Evolutionary conservation across 2,113 vertebrate species (phyloP).

Genomic region (Elaphurus davidianus): DNA sequence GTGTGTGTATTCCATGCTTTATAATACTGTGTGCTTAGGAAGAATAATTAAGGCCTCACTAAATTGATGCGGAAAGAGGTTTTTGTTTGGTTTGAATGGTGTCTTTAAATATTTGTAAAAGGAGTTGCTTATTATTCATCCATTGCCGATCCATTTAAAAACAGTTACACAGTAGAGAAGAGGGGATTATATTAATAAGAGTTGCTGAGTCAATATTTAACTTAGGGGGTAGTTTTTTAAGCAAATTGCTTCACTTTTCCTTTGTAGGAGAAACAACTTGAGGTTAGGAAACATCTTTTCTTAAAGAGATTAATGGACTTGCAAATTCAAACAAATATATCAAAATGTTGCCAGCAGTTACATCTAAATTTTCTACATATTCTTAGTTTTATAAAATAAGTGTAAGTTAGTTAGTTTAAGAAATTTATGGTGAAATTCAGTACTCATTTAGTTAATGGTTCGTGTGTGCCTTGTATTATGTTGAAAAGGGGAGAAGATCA

Average conservation of each 20-base stretch:
- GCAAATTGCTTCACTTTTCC: not conserved
- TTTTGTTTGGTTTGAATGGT: not conserved
- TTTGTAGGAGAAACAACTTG: conserved; percentile 4
- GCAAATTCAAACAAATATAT: conserved; percentile 7
- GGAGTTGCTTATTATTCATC: not conserved
- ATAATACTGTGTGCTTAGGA: not conserved
- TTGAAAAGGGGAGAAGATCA: not conserved
- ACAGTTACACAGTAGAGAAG: not conserved
- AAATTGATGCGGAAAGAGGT: not conserved
- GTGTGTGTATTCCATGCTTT: not conserved
- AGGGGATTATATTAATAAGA: not conserved
- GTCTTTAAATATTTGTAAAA: conserved; percentile 17
- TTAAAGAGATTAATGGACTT: conserved; percentile 24
- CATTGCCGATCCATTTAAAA: conserved; percentile 20
- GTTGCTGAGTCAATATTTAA: conserved; percentile 36
- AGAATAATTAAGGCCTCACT: conserved; percentile 34
- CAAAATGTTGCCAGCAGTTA: not conserved
- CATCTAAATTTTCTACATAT: not conserved
- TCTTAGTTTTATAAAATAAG: conserved; percentile 26
- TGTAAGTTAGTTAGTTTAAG: not conserved
- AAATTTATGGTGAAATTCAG: not conserved
- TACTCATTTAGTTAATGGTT: not conserved
- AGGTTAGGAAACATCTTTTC: conserved; percentile 12
- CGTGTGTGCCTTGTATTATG: not conserved
- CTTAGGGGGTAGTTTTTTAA: not conserved